These are phyloP conservation scores for Eilema depressum DNA, from an alignment of 2,888 invertebrate species.

Conservation along the genomic window DNA sequence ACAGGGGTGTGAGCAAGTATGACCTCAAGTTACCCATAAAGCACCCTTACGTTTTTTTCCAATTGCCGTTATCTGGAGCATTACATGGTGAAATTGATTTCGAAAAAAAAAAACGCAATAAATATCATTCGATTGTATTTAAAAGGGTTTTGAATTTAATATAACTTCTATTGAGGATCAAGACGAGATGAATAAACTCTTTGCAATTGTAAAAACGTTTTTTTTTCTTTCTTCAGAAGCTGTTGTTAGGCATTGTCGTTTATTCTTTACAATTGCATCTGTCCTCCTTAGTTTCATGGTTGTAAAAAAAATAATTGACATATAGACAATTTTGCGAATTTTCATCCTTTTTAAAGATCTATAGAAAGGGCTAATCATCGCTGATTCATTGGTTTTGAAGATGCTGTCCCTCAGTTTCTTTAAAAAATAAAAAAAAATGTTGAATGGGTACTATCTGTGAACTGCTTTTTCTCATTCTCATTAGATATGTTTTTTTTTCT, in stretches of 20 bases:
- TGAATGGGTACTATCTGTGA: too few species aligned
- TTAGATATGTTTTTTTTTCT: too few species aligned
- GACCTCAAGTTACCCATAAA: conserved; percentile 85
- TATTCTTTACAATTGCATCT: conserved; percentile 53
- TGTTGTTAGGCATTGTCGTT: conserved; percentile 49
- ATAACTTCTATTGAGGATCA: conserved; percentile 77
- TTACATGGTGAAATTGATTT: conserved; percentile 73
- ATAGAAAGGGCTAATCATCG: conserved; percentile 29
- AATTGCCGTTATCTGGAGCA: conserved; percentile 79
- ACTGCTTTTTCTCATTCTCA: too few species aligned
- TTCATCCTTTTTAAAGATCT: conserved; percentile 31
- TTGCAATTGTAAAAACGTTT: conserved; percentile 61
- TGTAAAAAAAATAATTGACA: conserved; percentile 33
- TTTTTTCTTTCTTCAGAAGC: conserved; percentile 49
- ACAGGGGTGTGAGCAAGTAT: conserved; percentile 84
- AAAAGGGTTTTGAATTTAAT: conserved; percentile 84
- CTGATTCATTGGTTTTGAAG: conserved; percentile 37
- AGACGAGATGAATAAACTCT: conserved; percentile 70
- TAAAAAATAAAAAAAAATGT: background rate
- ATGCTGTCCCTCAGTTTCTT: background rate
- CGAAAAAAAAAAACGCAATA: conserved; percentile 81
- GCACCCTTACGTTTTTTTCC: conserved; percentile 66
- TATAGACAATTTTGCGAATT: conserved; percentile 43
- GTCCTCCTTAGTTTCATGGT: conserved; percentile 61
- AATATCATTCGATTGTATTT: conserved; percentile 85